Conservation (phyloP, 2,888 invertebrate genomes). For the Timema podura region DNA sequence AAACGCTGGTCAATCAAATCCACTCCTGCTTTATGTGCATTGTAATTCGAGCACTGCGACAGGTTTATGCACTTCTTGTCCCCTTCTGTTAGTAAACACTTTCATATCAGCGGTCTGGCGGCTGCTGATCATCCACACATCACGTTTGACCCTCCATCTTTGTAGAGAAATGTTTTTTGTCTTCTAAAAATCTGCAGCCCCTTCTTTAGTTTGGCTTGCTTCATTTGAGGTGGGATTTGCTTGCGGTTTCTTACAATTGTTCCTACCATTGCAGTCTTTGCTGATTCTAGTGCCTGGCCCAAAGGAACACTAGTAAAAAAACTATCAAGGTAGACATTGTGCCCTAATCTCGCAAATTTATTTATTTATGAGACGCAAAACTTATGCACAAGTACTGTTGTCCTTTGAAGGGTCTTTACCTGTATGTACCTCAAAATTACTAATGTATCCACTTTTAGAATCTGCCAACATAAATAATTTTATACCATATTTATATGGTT, state of each 20-base stretch:
- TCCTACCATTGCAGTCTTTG: neutral
- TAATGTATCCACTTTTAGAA: constrained; percentile 1
- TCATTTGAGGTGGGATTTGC: neutral
- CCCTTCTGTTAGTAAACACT: neutral
- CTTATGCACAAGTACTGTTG: neutral
- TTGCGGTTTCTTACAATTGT: neutral
- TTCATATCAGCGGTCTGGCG: neutral
- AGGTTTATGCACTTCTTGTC: too few species aligned
- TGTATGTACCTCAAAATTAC: neutral
- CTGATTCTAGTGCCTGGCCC: neutral
- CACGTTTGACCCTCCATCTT: neutral
- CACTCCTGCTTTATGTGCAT: neutral
- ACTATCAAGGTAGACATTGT: too few species aligned
- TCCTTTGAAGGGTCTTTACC: neutral
- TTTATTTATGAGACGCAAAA: neutral
- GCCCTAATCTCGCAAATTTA: too few species aligned
- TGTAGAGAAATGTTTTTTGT: neutral
- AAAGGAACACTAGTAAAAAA: too few species aligned
- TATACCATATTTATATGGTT: neutral
- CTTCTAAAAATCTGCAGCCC: neutral
- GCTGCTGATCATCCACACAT: neutral
- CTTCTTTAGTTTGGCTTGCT: neutral
- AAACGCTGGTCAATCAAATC: neutral
- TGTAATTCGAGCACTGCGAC: neutral
- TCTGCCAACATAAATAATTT: neutral